A percentile compares a stretch with the other conserved stretches of the same genome.
phyloP scores from a whole-genome alignment of 64 coral and sea anemone genomes.

The Trachythela sp. region DNA sequence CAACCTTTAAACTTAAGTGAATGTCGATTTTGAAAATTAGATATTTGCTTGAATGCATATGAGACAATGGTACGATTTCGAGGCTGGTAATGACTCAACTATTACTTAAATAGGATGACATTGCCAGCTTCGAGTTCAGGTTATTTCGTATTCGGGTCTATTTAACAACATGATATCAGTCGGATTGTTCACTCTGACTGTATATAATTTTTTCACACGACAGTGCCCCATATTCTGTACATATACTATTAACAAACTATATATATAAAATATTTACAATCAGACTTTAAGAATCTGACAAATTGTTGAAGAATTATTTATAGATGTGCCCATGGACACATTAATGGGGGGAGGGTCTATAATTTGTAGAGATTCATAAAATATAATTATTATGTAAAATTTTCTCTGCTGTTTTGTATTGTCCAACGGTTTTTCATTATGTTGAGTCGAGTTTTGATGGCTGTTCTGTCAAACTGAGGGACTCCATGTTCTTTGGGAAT shows the following conservation, averaged over 20 bases:
- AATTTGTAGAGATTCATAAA: not conserved
- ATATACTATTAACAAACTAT: not conserved
- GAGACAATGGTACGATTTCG: too few relatives aligned
- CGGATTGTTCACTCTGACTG: not conserved
- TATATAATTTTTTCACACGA: not conserved
- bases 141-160: too few relatives aligned
- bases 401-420: not conserved
- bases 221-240: not conserved
- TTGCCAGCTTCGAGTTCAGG: too few relatives aligned
- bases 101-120: too few relatives aligned
- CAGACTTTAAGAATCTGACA: not conserved
- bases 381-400: not conserved
- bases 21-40: too few relatives aligned
- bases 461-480: not conserved
- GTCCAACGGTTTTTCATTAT: not conserved
- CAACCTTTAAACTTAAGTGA: too few relatives aligned
- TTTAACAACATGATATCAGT: too few relatives aligned
- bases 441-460: not conserved
- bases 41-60: too few relatives aligned
- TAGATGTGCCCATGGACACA: not conserved
- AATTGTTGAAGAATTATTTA: not conserved
- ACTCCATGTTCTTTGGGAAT: constrained; percentile 32
- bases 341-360: not conserved
- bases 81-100: too few relatives aligned
- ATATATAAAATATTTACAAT: not conserved